Evolutionary conservation across 2,113 vertebrate species (phyloP).

Genomic region (Mesoclemmys tuberculata): DNA sequence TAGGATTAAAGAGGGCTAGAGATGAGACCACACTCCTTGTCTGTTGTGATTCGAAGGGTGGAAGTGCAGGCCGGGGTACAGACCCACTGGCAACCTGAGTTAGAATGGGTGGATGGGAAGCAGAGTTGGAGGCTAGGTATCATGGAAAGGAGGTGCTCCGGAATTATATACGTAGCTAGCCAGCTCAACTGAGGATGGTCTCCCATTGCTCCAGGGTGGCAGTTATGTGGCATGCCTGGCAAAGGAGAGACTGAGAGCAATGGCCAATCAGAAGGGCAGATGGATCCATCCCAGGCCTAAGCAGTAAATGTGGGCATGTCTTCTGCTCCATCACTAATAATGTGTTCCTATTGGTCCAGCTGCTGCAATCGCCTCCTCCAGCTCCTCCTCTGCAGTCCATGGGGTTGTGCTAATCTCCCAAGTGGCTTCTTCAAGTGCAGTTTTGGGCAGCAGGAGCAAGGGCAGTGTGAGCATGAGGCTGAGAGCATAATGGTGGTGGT

Average conservation of each 20-base stretch:
- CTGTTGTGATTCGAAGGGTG: not conserved
- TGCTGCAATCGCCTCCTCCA: not conserved
- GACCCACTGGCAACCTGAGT: not conserved
- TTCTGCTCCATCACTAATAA: not conserved
- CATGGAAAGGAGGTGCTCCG: not conserved
- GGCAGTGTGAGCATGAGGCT: not conserved
- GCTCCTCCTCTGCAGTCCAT: not conserved
- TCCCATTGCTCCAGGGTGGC: not conserved
- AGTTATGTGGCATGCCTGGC: not conserved
- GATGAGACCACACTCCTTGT: not conserved
- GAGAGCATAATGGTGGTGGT: not conserved
- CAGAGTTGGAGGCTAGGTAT: too few relatives aligned
- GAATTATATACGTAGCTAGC: not conserved
- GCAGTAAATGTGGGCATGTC: not conserved
- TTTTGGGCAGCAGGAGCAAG: not conserved
- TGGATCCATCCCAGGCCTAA: not conserved
- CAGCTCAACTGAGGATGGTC: not conserved
- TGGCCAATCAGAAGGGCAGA: not conserved
- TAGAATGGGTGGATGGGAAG: not conserved
- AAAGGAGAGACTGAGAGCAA: not conserved
- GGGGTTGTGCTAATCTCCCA: not conserved
- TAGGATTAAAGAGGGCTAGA: too few relatives aligned
- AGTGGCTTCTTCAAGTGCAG: not conserved
- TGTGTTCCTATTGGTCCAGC: not conserved
- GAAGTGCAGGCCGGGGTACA: not conserved